phyloP scores from a whole-genome alignment of 2,113 vertebrate species.

The Pseudopipra pipra region DNA sequence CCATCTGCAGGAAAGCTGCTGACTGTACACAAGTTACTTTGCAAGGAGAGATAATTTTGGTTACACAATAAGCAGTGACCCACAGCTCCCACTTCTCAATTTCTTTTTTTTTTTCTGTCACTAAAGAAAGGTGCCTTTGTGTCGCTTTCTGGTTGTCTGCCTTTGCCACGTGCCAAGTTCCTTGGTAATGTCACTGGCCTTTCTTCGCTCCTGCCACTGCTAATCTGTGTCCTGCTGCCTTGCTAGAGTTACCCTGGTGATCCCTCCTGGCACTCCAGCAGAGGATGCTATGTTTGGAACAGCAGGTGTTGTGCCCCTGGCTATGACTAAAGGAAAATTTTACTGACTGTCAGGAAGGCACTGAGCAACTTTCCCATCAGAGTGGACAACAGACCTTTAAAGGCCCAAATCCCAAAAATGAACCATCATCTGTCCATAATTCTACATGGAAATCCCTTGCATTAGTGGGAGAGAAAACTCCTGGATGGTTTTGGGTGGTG shows the following conservation, averaged over 20 bases:
- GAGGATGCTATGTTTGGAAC: not conserved
- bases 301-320: not conserved
- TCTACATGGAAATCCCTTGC: not conserved
- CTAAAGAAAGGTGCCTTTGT: not conserved
- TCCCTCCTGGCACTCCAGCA: not conserved
- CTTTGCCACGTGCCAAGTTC: not conserved
- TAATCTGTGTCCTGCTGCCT: conserved; percentile 19
- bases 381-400: not conserved
- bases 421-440: not conserved
- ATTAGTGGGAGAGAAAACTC: not conserved
- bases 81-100: not conserved
- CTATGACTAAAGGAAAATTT: not conserved
- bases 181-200: not conserved
- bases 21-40: not conserved
- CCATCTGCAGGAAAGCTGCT: not conserved
- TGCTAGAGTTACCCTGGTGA: not conserved
- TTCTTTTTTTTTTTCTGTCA: not conserved
- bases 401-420: not conserved
- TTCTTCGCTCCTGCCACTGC: not conserved
- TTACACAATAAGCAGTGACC: not conserved
- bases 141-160: not conserved
- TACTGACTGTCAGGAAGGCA: not conserved
- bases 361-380: not conserved
- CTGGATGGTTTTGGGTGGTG: not conserved
- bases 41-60: not conserved